Evolutionary conservation across 2,113 vertebrate genomes (phyloP).

Genomic region (Mus musculus): DNA sequence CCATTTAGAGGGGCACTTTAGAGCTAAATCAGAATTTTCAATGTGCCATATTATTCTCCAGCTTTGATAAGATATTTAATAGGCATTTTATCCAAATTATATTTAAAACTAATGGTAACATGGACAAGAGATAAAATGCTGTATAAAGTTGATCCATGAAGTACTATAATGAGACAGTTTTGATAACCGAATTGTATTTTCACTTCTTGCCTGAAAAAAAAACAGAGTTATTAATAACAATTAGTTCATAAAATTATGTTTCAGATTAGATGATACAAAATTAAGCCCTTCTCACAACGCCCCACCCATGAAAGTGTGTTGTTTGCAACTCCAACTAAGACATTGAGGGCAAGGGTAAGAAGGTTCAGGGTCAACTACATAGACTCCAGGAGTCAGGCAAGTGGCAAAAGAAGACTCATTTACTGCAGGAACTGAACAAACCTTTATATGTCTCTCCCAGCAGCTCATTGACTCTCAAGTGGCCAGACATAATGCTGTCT

Average conservation of each 20-base stretch:
- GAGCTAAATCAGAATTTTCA: not conserved
- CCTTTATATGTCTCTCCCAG: too few relatives aligned
- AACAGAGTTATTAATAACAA: constrained; percentile 15
- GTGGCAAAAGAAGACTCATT: too few relatives aligned
- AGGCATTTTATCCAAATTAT: constrained; percentile 24
- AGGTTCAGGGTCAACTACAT: too few relatives aligned
- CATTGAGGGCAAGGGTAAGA: too few relatives aligned
- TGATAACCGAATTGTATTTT: constrained; percentile 19
- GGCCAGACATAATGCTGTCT: too few relatives aligned
- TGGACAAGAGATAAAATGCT: constrained; percentile 1
- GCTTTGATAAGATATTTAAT: not conserved
- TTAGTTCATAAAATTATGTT: constrained; percentile 41
- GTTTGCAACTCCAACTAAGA: too few relatives aligned
- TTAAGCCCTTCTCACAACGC: not conserved
- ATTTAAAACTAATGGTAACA: constrained; percentile 14
- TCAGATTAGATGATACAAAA: not conserved
- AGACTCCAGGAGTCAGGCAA: too few relatives aligned
- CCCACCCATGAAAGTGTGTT: not conserved
- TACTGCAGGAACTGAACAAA: too few relatives aligned
- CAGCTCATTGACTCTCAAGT: too few relatives aligned
- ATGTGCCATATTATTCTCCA: not conserved
- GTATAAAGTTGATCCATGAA: not conserved
- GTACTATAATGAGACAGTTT: not conserved
- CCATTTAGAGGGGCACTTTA: too few relatives aligned
- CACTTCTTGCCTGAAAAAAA: constrained; percentile 3